Conservation (phyloP, 2,888 invertebrate genomes). For the Cryptocephalus primarius region DNA sequence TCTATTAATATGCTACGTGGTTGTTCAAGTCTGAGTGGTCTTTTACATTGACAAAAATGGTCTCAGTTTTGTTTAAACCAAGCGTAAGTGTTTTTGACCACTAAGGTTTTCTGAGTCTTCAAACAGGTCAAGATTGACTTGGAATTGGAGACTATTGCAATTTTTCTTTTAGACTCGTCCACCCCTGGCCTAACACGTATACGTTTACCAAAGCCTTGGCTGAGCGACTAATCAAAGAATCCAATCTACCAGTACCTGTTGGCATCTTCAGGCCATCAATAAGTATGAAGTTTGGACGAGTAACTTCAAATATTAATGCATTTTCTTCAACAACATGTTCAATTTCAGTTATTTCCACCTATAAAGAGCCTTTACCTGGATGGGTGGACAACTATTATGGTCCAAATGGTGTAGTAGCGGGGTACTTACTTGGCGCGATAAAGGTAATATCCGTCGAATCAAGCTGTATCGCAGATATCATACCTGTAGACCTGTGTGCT, state of each 20-base stretch:
- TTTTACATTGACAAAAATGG: too few relatives aligned
- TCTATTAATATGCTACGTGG: too few relatives aligned
- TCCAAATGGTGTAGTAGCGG: conserved; percentile 64
- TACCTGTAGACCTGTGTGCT: conserved; percentile 67
- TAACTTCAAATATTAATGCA: conserved; percentile 19
- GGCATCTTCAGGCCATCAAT: conserved; percentile 75
- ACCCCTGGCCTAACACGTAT: conserved; percentile 74
- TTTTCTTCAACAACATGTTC: background rate
- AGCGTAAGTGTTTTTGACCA: too few relatives aligned
- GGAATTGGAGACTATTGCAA: too few relatives aligned
- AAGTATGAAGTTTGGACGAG: conserved; percentile 37
- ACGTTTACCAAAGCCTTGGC: conserved; percentile 79
- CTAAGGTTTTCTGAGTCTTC: too few relatives aligned
- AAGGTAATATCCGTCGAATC: conserved; percentile 61
- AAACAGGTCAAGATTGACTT: too few relatives aligned
- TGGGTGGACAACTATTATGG: conserved; percentile 92
- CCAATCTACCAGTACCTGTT: conserved; percentile 53
- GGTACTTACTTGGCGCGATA: conserved; percentile 66
- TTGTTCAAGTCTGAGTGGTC: too few relatives aligned
- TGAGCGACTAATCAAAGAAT: conserved; percentile 53
- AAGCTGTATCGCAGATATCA: conserved; percentile 61
- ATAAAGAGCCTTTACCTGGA: conserved; percentile 63
- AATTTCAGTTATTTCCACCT: conserved; percentile 49
- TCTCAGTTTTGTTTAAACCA: too few relatives aligned
- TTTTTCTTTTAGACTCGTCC: conserved; percentile 40